Percentiles rank a stretch among this genome's conserved stretches.
Evolutionary conservation across 2,888 invertebrate species (phyloP).

Genomic region (Drosophila mimetica): DNA sequence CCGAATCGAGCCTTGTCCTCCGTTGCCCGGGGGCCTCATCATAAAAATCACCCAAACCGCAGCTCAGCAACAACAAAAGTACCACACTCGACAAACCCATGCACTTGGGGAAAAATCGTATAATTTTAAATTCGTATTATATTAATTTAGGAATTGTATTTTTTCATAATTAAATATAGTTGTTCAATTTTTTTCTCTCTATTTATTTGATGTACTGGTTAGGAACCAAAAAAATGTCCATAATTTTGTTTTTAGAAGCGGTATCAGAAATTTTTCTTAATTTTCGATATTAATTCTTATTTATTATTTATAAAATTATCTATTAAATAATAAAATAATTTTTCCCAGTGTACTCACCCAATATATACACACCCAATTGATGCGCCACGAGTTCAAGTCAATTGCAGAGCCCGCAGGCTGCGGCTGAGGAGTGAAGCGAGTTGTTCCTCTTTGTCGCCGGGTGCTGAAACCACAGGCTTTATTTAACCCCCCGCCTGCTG

Average conservation of each 20-base stretch:
- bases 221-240: no score
- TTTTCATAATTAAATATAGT: no score
- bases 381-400: slow-evolving; percentile 74
- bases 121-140: background rate
- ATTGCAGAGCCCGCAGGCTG: slow-evolving; percentile 63
- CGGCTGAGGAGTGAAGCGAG: slow-evolving; percentile 35
- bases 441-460: slow-evolving; percentile 32
- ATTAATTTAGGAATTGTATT: no score
- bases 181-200: no score
- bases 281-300: no score
- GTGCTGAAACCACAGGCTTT: slow-evolving; percentile 57
- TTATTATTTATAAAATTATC: no score
- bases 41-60: slow-evolving; percentile 72
- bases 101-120: background rate
- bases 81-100: slow-evolving; percentile 7
- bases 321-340: no score
- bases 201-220: no score
- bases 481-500: slow-evolving; percentile 35
- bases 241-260: no score
- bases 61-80: slow-evolving; percentile 38
- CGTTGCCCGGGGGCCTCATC: slow-evolving; percentile 61
- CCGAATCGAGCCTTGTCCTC: slow-evolving; percentile 37
- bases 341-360: slow-evolving; percentile 23
- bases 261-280: no score
- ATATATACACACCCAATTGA: slow-evolving; percentile 54